These are phyloP conservation scores for Antedon bifida DNA, from an alignment of 35 echinoderm and acorn worm species.

Conservation along the genomic window DNA sequence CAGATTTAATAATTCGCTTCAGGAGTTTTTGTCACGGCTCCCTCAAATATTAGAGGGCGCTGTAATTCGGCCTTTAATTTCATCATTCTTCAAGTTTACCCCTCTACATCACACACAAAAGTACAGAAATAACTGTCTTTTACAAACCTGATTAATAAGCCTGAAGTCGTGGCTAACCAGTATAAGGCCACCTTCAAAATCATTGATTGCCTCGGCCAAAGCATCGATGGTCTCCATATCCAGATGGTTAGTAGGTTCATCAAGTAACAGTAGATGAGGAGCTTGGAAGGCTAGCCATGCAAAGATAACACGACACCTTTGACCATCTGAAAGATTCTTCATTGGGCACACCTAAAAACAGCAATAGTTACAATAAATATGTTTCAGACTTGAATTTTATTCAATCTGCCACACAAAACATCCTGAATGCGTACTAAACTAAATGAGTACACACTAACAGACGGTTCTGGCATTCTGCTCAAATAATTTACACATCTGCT, in stretches of 20 bases:
- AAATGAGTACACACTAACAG: too few species aligned
- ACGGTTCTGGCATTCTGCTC: too few species aligned
- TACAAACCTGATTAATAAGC: constrained; percentile 85
- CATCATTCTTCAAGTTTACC: constrained; percentile 26
- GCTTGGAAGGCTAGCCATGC: constrained; percentile 66
- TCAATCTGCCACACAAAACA: not conserved
- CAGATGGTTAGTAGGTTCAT: constrained; percentile 99
- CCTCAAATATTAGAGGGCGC: constrained; percentile 1
- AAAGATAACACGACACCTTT: constrained; percentile 83
- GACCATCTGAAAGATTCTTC: constrained; percentile 84
- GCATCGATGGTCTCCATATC: constrained; percentile 99
- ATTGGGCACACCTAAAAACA: constrained; percentile 69
- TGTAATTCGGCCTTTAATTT: constrained; percentile 57
- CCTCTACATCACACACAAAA: too few species aligned
- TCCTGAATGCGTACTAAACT: too few species aligned
- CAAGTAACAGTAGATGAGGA: constrained; percentile 80
- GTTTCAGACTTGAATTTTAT: not conserved
- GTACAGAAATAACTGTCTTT: too few species aligned
- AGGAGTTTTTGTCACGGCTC: not conserved
- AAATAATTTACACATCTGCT: too few species aligned
- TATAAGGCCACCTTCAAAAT: constrained; percentile 74
- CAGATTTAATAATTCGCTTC: not conserved
- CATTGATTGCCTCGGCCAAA: constrained; percentile 91
- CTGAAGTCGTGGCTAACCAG: constrained; percentile 99
- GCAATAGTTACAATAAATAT: not conserved